Conservation (phyloP, 1,140 invertebrate genomes). For the Littorina saxatilis region DNA sequence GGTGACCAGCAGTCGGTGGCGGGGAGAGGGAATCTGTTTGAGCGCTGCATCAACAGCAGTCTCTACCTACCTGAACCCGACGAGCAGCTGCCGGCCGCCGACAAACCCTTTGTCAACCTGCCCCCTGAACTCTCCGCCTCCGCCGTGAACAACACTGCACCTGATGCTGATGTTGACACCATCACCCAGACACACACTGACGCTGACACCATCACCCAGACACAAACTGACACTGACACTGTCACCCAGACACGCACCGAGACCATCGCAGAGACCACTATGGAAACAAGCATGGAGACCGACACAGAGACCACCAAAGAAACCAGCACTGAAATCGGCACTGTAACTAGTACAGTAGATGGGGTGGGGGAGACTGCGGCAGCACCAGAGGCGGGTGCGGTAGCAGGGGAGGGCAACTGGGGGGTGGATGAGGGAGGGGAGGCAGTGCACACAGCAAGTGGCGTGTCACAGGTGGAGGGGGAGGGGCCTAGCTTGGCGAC, state of each 20-base stretch:
- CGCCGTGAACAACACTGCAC: slow-evolving; percentile 5
- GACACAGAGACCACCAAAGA: neutral
- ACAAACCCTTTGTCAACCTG: slow-evolving; percentile 64
- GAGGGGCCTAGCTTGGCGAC: neutral
- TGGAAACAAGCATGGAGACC: neutral
- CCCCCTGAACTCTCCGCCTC: slow-evolving; percentile 62
- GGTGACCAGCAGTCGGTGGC: neutral
- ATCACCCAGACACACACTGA: neutral
- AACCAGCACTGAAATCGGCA: neutral
- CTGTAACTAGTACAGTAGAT: neutral
- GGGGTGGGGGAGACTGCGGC: neutral
- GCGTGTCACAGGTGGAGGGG: neutral
- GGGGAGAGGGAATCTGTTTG: slow-evolving; percentile 62
- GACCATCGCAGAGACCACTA: neutral
- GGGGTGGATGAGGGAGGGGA: neutral
- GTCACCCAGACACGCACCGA: neutral
- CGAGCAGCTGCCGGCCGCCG: slow-evolving; percentile 44
- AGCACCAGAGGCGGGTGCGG: neutral
- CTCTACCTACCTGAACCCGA: slow-evolving; percentile 72
- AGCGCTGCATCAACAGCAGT: slow-evolving; percentile 64
- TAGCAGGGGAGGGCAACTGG: neutral
- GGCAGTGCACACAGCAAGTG: neutral
- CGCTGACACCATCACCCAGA: neutral
- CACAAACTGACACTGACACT: too few relatives aligned
- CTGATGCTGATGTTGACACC: too few relatives aligned